These are phyloP conservation scores for Mesoclemmys tuberculata DNA, from an alignment of 2,113 vertebrate genomes.

Conservation along the genomic window DNA sequence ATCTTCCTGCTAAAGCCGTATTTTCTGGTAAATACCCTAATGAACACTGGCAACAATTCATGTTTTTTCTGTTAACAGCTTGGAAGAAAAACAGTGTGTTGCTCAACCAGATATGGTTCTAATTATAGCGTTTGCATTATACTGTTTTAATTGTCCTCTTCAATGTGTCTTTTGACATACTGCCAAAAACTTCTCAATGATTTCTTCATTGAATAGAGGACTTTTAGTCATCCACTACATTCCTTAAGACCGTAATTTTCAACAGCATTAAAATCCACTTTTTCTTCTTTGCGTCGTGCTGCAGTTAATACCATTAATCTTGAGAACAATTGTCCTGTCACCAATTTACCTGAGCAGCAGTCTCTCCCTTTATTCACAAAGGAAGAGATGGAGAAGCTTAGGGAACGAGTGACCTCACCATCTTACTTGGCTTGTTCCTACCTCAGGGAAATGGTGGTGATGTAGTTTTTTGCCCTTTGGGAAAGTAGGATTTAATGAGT, in stretches of 20 bases:
- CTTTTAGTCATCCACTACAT: conserved; percentile 69
- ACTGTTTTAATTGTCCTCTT: conserved; percentile 82
- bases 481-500: conserved; percentile 58
- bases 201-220: conserved; percentile 77
- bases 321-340: conserved; percentile 59
- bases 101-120: conserved; percentile 79
- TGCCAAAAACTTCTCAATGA: conserved; percentile 79
- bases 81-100: conserved; percentile 72
- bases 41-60: conserved; percentile 67
- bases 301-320: conserved; percentile 62
- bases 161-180: conserved; percentile 77
- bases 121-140: conserved; percentile 82
- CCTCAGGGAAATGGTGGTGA: background rate
- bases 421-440: conserved; percentile 26
- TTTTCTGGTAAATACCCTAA: conserved; percentile 57
- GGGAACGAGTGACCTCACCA: conserved; percentile 8
- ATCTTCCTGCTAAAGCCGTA: conserved; percentile 44
- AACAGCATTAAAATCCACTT: conserved; percentile 71
- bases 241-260: conserved; percentile 74
- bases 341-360: conserved; percentile 25
- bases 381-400: background rate
- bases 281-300: conserved; percentile 47
- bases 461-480: conserved; percentile 17
- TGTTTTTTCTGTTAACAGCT: conserved; percentile 65
- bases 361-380: background rate